Percentiles rank a stretch among this genome's conserved stretches.
Conservation (phyloP, 2,888 invertebrate species). For the Pristionchus mayeri region DNA sequence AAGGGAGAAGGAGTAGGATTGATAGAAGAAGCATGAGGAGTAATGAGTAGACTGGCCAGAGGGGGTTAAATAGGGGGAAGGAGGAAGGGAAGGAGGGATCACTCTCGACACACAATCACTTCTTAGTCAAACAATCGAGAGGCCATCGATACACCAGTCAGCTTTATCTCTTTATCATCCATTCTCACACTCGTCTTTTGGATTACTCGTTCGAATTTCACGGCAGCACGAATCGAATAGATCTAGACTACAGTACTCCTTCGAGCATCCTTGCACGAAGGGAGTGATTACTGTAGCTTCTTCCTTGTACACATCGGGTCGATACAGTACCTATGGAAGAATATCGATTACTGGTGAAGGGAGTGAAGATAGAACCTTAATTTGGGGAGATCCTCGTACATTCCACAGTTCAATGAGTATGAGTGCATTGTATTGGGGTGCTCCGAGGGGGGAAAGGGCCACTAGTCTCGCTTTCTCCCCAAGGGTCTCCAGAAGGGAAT, state of each 20-base stretch:
- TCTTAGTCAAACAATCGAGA: constrained; percentile 31
- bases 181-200: constrained; percentile 35
- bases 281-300: constrained; percentile 42
- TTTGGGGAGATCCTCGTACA: neutral
- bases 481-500: constrained; percentile 11
- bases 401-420: constrained; percentile 43
- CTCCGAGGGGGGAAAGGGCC: neutral
- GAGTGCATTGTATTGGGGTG: constrained; percentile 35
- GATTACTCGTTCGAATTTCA: constrained; percentile 45
- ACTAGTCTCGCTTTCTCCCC: neutral
- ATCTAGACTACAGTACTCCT: constrained; percentile 39
- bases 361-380: neutral
- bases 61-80: neutral
- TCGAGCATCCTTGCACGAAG: constrained; percentile 11
- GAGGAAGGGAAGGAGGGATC: constrained; percentile 1
- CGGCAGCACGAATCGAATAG: constrained; percentile 24
- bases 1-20: neutral
- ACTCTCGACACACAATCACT: constrained; percentile 36
- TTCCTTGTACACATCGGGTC: constrained; percentile 25
- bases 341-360: neutral
- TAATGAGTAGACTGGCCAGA: constrained; percentile 22
- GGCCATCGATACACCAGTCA: constrained; percentile 7
- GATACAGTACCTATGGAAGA: constrained; percentile 14
- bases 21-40: constrained; percentile 16
- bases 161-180: constrained; percentile 14